Percentiles rank a stretch among this genome's conserved stretches.
Evolutionary conservation across 2,113 vertebrate species (phyloP).

Genomic region (Calidris pugnax): DNA sequence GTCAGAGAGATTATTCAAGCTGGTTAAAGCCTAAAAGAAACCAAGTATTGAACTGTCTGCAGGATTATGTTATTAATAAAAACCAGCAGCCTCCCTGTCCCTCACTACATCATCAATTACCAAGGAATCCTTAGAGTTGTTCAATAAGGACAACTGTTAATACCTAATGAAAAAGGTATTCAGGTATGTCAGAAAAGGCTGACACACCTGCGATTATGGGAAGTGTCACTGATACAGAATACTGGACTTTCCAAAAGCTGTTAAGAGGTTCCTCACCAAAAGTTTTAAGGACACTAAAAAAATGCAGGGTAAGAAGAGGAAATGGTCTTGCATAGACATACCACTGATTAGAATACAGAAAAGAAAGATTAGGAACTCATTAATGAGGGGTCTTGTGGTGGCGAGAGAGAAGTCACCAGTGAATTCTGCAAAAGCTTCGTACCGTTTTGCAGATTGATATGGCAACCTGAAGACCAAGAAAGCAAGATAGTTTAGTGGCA

Average conservation of each 20-base stretch:
- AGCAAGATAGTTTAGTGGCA: not conserved
- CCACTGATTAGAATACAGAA: not conserved
- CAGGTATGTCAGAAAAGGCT: not conserved
- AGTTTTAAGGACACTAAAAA: not conserved
- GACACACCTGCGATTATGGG: not conserved
- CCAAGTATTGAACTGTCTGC: not conserved
- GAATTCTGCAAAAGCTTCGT: not conserved
- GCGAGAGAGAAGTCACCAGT: not conserved
- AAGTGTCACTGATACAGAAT: not conserved
- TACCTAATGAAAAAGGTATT: not conserved
- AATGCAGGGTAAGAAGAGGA: not conserved
- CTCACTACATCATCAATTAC: not conserved
- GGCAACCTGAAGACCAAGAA: not conserved
- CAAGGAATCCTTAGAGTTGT: not conserved
- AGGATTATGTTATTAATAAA: not conserved
- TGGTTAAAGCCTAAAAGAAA: not conserved
- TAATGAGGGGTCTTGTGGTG: not conserved
- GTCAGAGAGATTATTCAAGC: not conserved
- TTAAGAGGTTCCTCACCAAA: not conserved
- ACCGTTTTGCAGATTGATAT: not conserved
- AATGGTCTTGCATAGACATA: not conserved
- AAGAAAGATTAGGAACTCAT: not conserved
- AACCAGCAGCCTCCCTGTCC: not conserved
- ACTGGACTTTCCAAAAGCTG: not conserved
- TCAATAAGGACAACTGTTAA: not conserved